These are phyloP conservation scores for Tanytarsus gracilentus DNA, from an alignment of 2,888 invertebrate genomes.

Conservation along the genomic window DNA sequence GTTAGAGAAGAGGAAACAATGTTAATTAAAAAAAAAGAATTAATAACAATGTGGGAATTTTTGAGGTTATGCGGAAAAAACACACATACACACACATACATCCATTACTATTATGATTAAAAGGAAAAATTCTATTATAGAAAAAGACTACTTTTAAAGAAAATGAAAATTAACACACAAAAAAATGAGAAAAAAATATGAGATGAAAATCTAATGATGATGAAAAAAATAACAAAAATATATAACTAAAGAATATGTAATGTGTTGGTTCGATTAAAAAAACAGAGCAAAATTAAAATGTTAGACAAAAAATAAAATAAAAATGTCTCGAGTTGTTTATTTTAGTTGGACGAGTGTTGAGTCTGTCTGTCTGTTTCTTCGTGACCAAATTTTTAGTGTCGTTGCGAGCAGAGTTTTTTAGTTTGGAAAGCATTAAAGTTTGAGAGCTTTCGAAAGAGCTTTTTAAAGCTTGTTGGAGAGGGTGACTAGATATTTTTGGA, in stretches of 20 bases:
- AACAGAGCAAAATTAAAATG: slow-evolving; percentile 35
- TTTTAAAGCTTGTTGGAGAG: too few species aligned
- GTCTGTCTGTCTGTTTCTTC: slow-evolving; percentile 3
- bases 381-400: too few species aligned
- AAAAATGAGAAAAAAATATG: slow-evolving; percentile 29
- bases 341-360: neutral
- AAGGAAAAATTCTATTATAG: slow-evolving; percentile 20
- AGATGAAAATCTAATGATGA: slow-evolving; percentile 11
- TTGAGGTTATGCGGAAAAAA: neutral
- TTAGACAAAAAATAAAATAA: slow-evolving; percentile 34
- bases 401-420: too few species aligned
- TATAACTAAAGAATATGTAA: slow-evolving; percentile 33
- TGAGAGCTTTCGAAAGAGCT: too few species aligned
- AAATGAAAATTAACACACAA: slow-evolving; percentile 16
- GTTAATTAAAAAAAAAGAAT: slow-evolving; percentile 18
- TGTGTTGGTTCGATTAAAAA: slow-evolving; percentile 37
- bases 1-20: slow-evolving; percentile 1
- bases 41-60: neutral
- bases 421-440: too few species aligned
- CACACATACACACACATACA: slow-evolving; percentile 4
- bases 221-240: slow-evolving; percentile 27
- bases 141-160: slow-evolving; percentile 28
- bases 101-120: slow-evolving; percentile 5
- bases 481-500: too few species aligned
- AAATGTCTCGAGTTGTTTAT: slow-evolving; percentile 4